Evolutionary conservation across 2,113 vertebrate species (phyloP).

Genomic region (Dissostichus mawsoni): DNA sequence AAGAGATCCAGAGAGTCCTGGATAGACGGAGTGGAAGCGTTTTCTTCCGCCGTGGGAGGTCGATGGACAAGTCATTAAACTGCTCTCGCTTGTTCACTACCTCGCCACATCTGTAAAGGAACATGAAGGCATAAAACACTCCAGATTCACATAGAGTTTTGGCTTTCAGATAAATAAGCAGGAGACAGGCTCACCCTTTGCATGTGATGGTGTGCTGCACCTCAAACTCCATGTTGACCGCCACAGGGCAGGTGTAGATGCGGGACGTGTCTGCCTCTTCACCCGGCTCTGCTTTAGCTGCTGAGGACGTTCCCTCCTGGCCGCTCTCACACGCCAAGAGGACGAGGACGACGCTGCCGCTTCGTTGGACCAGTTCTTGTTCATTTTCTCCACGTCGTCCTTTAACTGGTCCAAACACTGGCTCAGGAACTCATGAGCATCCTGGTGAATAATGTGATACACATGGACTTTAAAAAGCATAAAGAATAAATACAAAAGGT

Average conservation of each 20-base stretch:
- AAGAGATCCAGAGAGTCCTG: constrained; percentile 99
- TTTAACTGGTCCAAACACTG: constrained; percentile 99
- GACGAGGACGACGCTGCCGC: constrained; percentile 31
- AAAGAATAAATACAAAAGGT: neutral
- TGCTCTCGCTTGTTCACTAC: constrained; percentile 95
- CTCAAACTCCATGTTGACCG: constrained; percentile 97
- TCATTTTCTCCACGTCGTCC: constrained; percentile 97
- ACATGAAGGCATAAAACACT: neutral
- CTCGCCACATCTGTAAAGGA: constrained; percentile 90
- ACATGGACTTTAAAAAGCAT: neutral
- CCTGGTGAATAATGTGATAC: constrained; percentile 77
- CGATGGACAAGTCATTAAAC: constrained; percentile 98
- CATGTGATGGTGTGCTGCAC: constrained; percentile 98
- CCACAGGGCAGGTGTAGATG: constrained; percentile 95
- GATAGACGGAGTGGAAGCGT: constrained; percentile 92
- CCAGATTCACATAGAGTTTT: neutral
- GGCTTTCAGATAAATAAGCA: neutral
- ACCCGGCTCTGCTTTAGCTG: constrained; percentile 66
- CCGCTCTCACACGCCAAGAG: constrained; percentile 82
- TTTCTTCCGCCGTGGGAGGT: constrained; percentile 95
- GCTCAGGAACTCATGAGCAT: constrained; percentile 98
- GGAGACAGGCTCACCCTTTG: constrained; percentile 88
- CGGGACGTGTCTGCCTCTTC: constrained; percentile 90
- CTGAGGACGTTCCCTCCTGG: constrained; percentile 47
- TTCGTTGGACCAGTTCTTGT: constrained; percentile 93